Evolutionary conservation across 1,140 invertebrate genomes (phyloP).

Genomic region (Drosophila bocqueti): DNA sequence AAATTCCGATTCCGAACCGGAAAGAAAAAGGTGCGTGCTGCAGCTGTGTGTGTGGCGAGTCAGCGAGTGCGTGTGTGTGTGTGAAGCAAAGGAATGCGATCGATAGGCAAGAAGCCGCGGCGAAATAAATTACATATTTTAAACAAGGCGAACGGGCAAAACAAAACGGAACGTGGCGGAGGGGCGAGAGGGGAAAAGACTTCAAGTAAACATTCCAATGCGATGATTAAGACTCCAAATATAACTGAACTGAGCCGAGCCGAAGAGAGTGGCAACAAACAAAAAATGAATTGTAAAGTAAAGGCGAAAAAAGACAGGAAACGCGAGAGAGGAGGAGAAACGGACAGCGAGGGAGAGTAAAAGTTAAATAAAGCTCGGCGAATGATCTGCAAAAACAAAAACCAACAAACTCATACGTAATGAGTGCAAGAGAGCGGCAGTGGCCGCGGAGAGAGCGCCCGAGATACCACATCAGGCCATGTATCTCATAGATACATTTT

Average conservation of each 20-base stretch:
- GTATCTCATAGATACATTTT: constrained; percentile 80
- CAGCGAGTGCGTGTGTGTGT: constrained; percentile 30
- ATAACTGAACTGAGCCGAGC: constrained; percentile 76
- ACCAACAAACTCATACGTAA: constrained; percentile 78
- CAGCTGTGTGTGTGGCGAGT: constrained; percentile 33
- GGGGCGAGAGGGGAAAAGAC: constrained; percentile 28
- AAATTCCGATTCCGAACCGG: constrained; percentile 76
- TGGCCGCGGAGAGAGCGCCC: constrained; percentile 6
- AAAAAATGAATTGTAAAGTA: constrained; percentile 69
- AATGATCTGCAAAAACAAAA: constrained; percentile 79
- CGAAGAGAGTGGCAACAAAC: constrained; percentile 60
- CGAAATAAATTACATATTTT: constrained; percentile 82
- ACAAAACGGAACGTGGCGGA: constrained; percentile 35
- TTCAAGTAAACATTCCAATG: constrained; percentile 83
- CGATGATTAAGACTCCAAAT: constrained; percentile 84
- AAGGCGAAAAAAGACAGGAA: constrained; percentile 35
- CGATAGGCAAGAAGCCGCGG: constrained; percentile 56
- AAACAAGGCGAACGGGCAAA: constrained; percentile 54
- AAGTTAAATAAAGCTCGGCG: constrained; percentile 81
- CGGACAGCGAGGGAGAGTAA: constrained; percentile 56
- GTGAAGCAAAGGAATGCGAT: constrained; percentile 69
- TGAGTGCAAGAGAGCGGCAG: constrained; percentile 47
- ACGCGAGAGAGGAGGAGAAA: constrained; percentile 6
- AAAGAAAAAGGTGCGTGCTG: constrained; percentile 76
- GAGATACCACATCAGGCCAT: constrained; percentile 69